Conservation (phyloP, 2,888 invertebrate species). For the Cacoxenus indagator region DNA sequence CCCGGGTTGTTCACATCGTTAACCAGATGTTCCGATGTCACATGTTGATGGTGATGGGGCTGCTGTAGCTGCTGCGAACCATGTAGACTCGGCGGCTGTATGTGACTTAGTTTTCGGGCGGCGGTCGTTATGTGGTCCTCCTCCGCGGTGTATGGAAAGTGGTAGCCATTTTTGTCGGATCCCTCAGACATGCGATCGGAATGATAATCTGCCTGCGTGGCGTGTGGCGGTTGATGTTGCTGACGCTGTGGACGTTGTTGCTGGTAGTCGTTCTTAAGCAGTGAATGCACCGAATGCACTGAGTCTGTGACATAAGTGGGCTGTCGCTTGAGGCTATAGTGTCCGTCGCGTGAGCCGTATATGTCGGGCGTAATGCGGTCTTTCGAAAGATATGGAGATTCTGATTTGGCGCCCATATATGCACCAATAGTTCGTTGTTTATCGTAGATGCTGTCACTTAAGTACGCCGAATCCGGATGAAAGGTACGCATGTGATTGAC, state of each 20-base stretch:
- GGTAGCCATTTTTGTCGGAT: constrained; percentile 84
- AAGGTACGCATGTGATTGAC: constrained; percentile 69
- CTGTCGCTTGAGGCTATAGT: constrained; percentile 67
- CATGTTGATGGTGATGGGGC: constrained; percentile 39
- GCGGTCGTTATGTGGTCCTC: constrained; percentile 77
- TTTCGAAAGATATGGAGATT: constrained; percentile 70
- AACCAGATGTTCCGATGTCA: constrained; percentile 46
- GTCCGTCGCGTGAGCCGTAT: constrained; percentile 69
- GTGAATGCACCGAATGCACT: constrained; percentile 69
- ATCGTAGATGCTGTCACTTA: constrained; percentile 69
- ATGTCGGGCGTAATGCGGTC: constrained; percentile 69
- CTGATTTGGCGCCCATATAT: constrained; percentile 64
- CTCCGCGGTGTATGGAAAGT: constrained; percentile 88
- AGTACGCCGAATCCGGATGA: constrained; percentile 66
- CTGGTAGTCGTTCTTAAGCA: constrained; percentile 69
- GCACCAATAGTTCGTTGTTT: constrained; percentile 66
- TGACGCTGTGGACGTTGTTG: constrained; percentile 53
- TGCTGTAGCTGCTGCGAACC: constrained; percentile 56
- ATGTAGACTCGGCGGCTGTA: constrained; percentile 51
- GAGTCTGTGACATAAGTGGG: constrained; percentile 65
- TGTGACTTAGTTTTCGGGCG: constrained; percentile 60
- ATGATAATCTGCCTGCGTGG: constrained; percentile 68
- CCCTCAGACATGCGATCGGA: constrained; percentile 79
- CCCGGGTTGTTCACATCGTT: constrained; percentile 74
- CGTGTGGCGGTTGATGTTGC: constrained; percentile 68